Base-by-base conservation (phyloP, 2,888 invertebrate genomes). In the Meliscaeva auricollis region DNA sequence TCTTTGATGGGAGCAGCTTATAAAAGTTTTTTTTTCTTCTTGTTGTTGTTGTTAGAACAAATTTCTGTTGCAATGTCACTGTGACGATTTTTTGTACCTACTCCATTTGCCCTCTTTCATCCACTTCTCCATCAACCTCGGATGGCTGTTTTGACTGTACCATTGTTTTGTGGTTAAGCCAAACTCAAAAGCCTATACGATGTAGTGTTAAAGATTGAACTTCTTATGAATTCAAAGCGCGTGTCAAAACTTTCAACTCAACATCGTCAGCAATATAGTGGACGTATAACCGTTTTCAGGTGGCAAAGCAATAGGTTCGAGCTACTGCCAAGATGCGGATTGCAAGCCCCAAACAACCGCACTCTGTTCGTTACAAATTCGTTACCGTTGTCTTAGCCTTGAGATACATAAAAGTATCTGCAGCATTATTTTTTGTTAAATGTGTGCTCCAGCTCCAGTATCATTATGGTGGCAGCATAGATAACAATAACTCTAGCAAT, bases 231-330 rank as follows among this genome's bases (percentile, higher is more conserved):
- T 84, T 84, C 84, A 84, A 66, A 76, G 75, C 72, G 84, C 79
- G 84, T 84, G 84, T 84, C 84, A 84, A 84, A 84, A 84, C 84
- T 84, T 84, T 84, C 79, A 72, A 72, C 66, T 76, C 60, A 66
- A 68, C 75, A 76, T 76, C 52, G 84, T 79, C 84, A 84, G 70
- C 75, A 80, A 54, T 17, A 54, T 50, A 48, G 70, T 72, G 75
- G 79, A 70, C 72, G 79, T 66, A 72, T 79, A 84, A 84, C 80
- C 72, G 80, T 79, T 72, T 75, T 84, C 75, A 79, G 79, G 75
- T 84, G 79, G 56, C 66, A 75, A 38, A 41, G 73, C 64, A 44
- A 64, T 30, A 13, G 9, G 26, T 77, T 73, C 77, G 44, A 69
- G 73, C 56, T 46, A 69, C 74, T 62, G 35, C 22, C 66, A 69